These are phyloP conservation scores for Pegoplata infirma DNA, from an alignment of 2,888 invertebrate genomes.

Conservation along the genomic window DNA sequence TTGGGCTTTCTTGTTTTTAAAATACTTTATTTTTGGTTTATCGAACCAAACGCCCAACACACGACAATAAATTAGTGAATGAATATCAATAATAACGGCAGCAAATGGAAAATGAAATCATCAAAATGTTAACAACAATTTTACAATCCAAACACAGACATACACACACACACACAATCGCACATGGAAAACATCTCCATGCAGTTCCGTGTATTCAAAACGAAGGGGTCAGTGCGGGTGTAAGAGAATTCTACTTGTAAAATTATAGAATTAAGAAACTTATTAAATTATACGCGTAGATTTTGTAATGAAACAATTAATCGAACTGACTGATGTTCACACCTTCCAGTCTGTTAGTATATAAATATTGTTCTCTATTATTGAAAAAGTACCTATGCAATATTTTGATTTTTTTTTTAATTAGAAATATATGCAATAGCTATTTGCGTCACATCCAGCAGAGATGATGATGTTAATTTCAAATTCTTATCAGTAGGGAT, in stretches of 20 bases:
- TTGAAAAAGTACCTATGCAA: neutral
- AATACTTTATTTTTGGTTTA: conserved; percentile 11
- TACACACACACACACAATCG: neutral
- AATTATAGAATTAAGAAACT: neutral
- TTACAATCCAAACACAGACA: conserved; percentile 47
- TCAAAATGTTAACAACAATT: conserved; percentile 56
- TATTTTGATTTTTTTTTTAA: neutral
- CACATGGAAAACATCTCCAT: neutral
- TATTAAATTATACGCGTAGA: too few species aligned
- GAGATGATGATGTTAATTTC: too few species aligned
- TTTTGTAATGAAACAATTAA: too few species aligned
- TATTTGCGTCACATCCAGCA: neutral
- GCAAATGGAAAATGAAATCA: conserved; percentile 65
- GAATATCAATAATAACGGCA: conserved; percentile 2
- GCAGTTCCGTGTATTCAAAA: neutral
- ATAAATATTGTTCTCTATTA: neutral
- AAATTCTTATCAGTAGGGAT: neutral
- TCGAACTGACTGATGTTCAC: conserved; percentile 6
- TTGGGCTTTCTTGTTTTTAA: conserved; percentile 11
- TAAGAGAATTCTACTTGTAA: too few species aligned
- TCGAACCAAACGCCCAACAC: conserved; percentile 30
- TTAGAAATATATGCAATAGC: neutral
- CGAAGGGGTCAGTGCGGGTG: too few species aligned
- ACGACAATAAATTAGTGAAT: conserved; percentile 18
- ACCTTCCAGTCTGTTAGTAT: conserved; percentile 10